Evolutionary conservation across 2,113 vertebrate species (phyloP).

Genomic region (Cynoglossus semilaevis): DNA sequence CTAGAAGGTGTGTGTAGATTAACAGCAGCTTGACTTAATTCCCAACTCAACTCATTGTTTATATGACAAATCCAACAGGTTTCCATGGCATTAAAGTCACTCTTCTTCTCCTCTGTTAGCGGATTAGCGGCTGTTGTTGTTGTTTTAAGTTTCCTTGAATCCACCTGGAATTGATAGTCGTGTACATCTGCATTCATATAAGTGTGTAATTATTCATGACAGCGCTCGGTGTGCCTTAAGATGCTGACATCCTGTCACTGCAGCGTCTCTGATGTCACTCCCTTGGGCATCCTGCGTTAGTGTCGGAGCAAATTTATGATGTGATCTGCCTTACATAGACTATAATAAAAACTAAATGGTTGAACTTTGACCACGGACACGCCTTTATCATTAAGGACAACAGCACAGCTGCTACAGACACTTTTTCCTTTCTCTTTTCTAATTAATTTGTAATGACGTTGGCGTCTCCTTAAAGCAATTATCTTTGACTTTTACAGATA

Average conservation of each 20-base stretch:
- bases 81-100: no score
- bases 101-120: not conserved
- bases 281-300: not conserved
- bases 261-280: no score
- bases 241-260: not conserved
- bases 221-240: not conserved
- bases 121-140: not conserved
- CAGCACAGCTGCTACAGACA: slow-evolving; percentile 11
- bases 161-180: not conserved
- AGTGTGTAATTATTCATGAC: not conserved
- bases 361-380: slow-evolving; percentile 30
- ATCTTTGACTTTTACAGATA: slow-evolving; percentile 25
- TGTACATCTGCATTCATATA: not conserved
- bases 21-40: no score
- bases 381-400: slow-evolving; percentile 15
- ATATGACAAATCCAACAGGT: no score
- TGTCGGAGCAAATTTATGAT: not conserved
- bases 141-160: not conserved
- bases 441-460: slow-evolving; percentile 21
- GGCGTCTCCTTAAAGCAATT: slow-evolving; percentile 9
- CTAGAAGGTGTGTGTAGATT: no score
- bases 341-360: slow-evolving; percentile 16
- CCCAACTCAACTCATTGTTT: no score
- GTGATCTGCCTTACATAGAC: slow-evolving; percentile 1
- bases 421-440: slow-evolving; percentile 1